Conservation (phyloP, 2,797 vertebrate species). For the Hydrophis major region DNA sequence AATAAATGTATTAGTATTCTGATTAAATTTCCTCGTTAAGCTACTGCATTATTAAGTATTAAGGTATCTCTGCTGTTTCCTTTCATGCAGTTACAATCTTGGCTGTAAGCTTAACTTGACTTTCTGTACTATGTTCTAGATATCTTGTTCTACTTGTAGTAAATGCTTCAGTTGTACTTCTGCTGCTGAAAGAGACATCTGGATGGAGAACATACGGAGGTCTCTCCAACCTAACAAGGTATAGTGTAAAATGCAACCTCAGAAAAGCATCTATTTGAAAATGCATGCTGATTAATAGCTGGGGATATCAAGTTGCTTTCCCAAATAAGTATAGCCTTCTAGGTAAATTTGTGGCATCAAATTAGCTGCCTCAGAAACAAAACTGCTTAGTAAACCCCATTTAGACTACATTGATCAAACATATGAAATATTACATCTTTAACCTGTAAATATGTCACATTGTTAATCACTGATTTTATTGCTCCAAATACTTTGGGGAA, state of each 20-base stretch:
- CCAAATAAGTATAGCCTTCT: constrained; percentile 39
- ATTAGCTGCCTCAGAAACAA: constrained; percentile 15
- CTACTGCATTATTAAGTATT: not conserved
- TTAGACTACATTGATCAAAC: not conserved
- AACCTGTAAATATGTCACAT: fast-evolving
- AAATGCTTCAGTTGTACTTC: constrained; percentile 96
- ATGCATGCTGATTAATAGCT: constrained; percentile 41
- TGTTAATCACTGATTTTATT: not conserved
- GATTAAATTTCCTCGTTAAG: not conserved
- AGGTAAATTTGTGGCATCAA: constrained; percentile 35
- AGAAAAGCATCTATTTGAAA: constrained; percentile 27
- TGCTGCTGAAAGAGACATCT: constrained; percentile 92
- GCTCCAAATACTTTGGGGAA: not conserved
- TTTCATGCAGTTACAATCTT: not conserved
- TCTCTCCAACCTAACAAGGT: constrained; percentile 96
- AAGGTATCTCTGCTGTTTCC: not conserved
- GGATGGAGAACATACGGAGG: constrained; percentile 96
- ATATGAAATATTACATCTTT: constrained; percentile 37
- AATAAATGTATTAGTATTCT: not conserved
- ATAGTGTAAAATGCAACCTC: constrained; percentile 36
- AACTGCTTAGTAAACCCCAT: not conserved
- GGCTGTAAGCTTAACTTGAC: constrained; percentile 33
- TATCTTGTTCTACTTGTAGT: constrained; percentile 89
- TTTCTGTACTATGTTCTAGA: constrained; percentile 73
- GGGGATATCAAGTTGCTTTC: constrained; percentile 36